A percentile compares a stretch with the other conserved stretches of the same genome.
Evolutionary conservation across 2,888 invertebrate species (phyloP).

Genomic region (Coleophora deauratella): DNA sequence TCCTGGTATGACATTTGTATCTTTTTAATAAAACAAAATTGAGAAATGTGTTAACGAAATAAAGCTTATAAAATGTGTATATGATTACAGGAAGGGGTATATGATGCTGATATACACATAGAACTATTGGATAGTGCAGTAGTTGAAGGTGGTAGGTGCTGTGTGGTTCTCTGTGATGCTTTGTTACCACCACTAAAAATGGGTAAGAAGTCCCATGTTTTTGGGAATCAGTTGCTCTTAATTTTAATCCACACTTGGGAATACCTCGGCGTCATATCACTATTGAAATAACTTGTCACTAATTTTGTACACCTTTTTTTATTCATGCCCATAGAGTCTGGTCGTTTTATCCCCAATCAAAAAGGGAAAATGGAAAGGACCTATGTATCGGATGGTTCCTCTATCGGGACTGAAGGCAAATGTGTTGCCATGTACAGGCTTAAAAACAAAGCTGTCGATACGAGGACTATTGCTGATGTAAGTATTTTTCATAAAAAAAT

Average conservation of each 20-base stretch:
- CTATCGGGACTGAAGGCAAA: conserved; percentile 72
- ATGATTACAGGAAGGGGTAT: conserved; percentile 75
- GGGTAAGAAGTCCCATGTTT: conserved; percentile 52
- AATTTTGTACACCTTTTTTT: too few species aligned
- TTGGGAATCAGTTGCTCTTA: too few species aligned
- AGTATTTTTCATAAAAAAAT: conserved; percentile 23
- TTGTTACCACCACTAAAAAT: conserved; percentile 76
- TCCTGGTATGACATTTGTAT: conserved; percentile 70
- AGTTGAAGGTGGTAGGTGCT: conserved; percentile 74
- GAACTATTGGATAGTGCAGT: conserved; percentile 77
- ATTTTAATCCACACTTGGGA: too few species aligned
- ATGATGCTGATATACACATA: conserved; percentile 78
- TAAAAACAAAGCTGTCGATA: conserved; percentile 74
- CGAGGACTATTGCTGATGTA: conserved; percentile 80
- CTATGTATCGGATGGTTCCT: conserved; percentile 76
- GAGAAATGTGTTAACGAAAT: too few species aligned
- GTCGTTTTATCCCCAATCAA: conserved; percentile 69
- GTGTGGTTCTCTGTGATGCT: conserved; percentile 80
- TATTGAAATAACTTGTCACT: too few species aligned
- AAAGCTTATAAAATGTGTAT: too few species aligned
- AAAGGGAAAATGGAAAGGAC: conserved; percentile 67
- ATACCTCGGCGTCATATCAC: too few species aligned
- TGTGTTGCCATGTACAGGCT: conserved; percentile 82
- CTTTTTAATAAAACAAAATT: too few species aligned
- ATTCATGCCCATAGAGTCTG: conserved; percentile 78